Conservation (phyloP, 1,140 invertebrate genomes). For the Aphelenchoides avenae region DNA sequence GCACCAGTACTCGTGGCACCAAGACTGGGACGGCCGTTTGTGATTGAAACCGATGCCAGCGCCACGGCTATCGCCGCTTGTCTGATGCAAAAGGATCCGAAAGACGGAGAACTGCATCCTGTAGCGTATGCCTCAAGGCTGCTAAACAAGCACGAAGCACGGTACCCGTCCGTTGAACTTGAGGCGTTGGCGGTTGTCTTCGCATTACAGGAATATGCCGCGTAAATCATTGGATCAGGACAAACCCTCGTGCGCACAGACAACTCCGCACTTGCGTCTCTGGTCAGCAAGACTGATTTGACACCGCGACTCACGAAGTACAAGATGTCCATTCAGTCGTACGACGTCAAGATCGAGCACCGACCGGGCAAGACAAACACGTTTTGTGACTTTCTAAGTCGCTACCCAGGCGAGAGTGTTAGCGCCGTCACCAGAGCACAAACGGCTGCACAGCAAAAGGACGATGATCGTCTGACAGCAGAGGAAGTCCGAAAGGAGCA, state of each 20-base stretch:
- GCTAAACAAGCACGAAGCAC: conserved; percentile 23
- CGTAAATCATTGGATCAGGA: conserved; percentile 18
- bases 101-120: conserved; percentile 14
- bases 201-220: conserved; percentile 14
- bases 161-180: conserved; percentile 15
- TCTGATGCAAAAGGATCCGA: conserved; percentile 13
- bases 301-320: conserved; percentile 13
- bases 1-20: conserved; percentile 19
- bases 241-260: conserved; percentile 18
- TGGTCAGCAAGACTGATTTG: conserved; percentile 15
- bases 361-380: conserved; percentile 10
- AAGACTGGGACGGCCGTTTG: conserved; percentile 17
- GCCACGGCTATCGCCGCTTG: conserved; percentile 8
- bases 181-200: conserved; percentile 20
- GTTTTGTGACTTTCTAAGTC: conserved; percentile 12
- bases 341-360: conserved; percentile 13
- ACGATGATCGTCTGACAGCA: background rate
- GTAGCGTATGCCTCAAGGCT: conserved; percentile 10
- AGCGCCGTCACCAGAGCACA: conserved; percentile 2
- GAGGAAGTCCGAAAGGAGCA: background rate
- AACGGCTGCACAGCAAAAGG: background rate
- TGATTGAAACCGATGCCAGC: conserved; percentile 23
- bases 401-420: conserved; percentile 1
- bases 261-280: conserved; percentile 16
- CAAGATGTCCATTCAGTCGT: conserved; percentile 10